Evolutionary conservation across 2,797 vertebrate species (phyloP).

Genomic region (Amazona finschi): DNA sequence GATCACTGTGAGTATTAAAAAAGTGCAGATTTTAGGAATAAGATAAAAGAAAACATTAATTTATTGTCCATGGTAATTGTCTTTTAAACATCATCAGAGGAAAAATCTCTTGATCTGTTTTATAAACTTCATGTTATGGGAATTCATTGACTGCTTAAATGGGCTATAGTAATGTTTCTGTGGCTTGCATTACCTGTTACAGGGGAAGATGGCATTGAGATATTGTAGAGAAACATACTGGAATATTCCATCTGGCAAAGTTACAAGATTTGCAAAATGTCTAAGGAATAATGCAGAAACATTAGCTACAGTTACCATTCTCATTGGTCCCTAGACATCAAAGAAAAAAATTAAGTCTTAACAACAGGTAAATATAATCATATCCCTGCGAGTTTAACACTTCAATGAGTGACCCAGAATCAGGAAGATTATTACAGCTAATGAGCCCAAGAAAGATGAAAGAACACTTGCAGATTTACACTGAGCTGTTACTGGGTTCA

Average conservation of each 20-base stretch:
- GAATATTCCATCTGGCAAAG: constrained; percentile 16
- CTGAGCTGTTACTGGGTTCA: background rate
- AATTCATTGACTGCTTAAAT: background rate
- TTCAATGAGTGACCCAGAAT: constrained; percentile 46
- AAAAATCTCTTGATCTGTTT: background rate
- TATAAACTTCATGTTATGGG: background rate
- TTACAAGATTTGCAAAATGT: constrained; percentile 1
- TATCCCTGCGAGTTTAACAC: constrained; percentile 1
- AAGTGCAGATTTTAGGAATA: background rate
- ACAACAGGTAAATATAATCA: constrained; percentile 49
- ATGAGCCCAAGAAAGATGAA: constrained; percentile 42
- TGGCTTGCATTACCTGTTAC: background rate
- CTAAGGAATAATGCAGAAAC: background rate
- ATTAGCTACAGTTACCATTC: background rate
- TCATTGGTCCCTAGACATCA: background rate
- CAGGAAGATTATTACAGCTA: constrained; percentile 25
- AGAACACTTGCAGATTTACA: background rate
- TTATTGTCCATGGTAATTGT: background rate
- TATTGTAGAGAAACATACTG: background rate
- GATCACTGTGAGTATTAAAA: background rate
- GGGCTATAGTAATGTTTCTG: background rate
- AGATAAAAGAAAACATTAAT: background rate
- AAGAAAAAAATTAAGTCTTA: background rate
- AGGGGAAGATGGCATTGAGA: background rate
- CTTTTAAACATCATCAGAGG: background rate